Evolutionary conservation across 1,140 invertebrate species (phyloP), one percentile per base, ranked within the genome.

Genomic region (Bombus pascuorum): DNA sequence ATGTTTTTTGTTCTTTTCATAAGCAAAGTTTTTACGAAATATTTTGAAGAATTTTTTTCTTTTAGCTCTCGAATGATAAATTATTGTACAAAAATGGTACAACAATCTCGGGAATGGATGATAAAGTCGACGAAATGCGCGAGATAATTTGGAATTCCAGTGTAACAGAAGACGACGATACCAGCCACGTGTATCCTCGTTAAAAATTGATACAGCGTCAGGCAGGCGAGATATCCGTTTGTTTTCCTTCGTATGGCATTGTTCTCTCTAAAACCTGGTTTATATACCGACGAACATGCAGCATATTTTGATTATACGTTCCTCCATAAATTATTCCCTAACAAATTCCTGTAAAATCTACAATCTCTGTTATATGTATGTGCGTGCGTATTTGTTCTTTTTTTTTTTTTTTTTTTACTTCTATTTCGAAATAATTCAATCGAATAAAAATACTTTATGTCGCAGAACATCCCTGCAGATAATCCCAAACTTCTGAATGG

Each of bases 131-230:
- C 32, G 42, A 44, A 47, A 65, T 42, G 9, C 76, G 39, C n/a
- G 47, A 76, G 74, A 74, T 74, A 53, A 74, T 74, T 74, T n/a
- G 18, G 32, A 76, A 57, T 76, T 59, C 25, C 25, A 37, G 18
- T 34, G 28, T 44, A 28, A 37, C 70, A 37, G 37, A 39, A 22
- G 37, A 28, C 8, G 42, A 32, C 3, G 42, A 73, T 47, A 44
- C 42, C 42, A 44, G 47, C 47, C 47, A 76, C 47, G 74, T 76
- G 74, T 57, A 32, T 32, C n/a, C 71, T 44, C n/a, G 42, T 73
- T 73, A 44, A 47, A 73, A 47, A 73, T 73, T 73, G 71, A 22
- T 44, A 73, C n/a, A 10, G 44, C 15, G 39, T 44, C 70, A n/a
- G n/a, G n/a, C 13, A 18, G 6, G 0, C 15, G 15, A 13, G n/a